These are phyloP conservation scores for Nemoura dubitans DNA, from an alignment of 2,888 invertebrate species.

Conservation along the genomic window DNA sequence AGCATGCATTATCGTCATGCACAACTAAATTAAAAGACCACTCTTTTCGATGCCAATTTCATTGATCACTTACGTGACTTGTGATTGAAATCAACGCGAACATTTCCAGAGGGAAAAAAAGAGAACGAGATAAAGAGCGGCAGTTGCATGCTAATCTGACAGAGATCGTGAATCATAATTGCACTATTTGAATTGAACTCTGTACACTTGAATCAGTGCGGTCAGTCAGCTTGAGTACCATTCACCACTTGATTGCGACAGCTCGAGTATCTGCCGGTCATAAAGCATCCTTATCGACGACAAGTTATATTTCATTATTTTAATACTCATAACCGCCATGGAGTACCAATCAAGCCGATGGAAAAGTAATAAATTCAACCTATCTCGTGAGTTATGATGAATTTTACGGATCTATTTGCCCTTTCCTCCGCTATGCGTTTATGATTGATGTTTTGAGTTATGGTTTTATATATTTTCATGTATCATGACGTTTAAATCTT, in stretches of 20 bases:
- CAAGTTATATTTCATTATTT: constrained; percentile 26
- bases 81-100: background rate
- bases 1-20: too few species aligned
- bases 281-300: constrained; percentile 25
- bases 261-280: constrained; percentile 9
- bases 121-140: too few species aligned
- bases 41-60: background rate
- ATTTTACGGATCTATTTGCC: background rate
- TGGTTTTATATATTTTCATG: constrained; percentile 27
- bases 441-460: constrained; percentile 26
- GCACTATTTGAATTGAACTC: constrained; percentile 18
- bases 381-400: background rate
- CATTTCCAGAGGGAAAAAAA: background rate
- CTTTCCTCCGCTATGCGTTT: constrained; percentile 3
- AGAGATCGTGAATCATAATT: background rate
- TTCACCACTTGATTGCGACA: constrained; percentile 20
- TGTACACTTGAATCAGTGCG: background rate
- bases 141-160: background rate
- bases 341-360: constrained; percentile 8
- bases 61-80: background rate
- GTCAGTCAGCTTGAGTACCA: constrained; percentile 4
- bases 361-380: constrained; percentile 13
- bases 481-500: background rate
- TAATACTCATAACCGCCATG: background rate
- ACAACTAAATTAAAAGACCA: background rate